These are phyloP conservation scores for Hirtodrosophila histrioides DNA, from an alignment of 2,888 invertebrate species.

Conservation along the genomic window DNA sequence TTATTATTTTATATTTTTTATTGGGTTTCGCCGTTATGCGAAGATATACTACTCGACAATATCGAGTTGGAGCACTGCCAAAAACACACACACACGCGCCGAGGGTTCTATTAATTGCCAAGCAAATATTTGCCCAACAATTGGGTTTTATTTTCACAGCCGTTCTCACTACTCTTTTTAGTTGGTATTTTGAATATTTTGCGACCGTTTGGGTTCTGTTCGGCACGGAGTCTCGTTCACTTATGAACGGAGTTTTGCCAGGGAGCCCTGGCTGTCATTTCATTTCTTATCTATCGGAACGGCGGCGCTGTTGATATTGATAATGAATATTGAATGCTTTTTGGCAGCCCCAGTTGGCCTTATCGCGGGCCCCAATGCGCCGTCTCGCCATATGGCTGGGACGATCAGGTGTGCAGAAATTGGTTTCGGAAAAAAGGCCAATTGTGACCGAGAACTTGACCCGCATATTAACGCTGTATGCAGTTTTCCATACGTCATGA, in stretches of 20 bases:
- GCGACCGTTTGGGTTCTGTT: constrained; percentile 45
- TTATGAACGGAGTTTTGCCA: constrained; percentile 46
- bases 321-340: constrained; percentile 72
- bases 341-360: constrained; percentile 37
- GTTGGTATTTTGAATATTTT: neutral
- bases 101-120: constrained; percentile 44
- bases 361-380: constrained; percentile 35
- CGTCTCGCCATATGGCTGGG: constrained; percentile 12
- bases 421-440: neutral
- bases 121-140: constrained; percentile 64
- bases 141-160: constrained; percentile 66
- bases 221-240: constrained; percentile 59
- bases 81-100: constrained; percentile 57
- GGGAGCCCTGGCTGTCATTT: constrained; percentile 43
- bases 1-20: neutral
- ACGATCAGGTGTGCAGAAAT: constrained; percentile 16
- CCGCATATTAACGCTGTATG: neutral
- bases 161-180: constrained; percentile 33
- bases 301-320: constrained; percentile 53
- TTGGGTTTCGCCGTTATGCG: neutral
- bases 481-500: constrained; percentile 13
- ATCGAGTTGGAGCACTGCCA: constrained; percentile 14
- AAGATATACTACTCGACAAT: neutral
- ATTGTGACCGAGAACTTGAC: constrained; percentile 23
- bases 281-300: constrained; percentile 55